Percentiles rank a stretch among this genome's conserved stretches.
phyloP scores from a whole-genome alignment of 2,113 vertebrate genomes.

The Eulacestoma nigropectus region DNA sequence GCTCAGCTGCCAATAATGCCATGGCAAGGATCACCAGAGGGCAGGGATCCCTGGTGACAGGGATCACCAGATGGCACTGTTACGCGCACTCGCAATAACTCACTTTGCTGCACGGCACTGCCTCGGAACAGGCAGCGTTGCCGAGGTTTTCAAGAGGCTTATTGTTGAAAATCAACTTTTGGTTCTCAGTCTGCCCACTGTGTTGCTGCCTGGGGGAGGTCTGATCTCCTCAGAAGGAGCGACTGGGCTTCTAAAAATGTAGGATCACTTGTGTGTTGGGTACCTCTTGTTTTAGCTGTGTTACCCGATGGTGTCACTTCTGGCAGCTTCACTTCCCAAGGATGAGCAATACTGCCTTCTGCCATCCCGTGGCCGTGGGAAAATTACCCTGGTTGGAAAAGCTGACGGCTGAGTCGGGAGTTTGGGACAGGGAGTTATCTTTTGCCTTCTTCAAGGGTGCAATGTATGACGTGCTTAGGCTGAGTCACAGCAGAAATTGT shows the following conservation, averaged over 20 bases:
- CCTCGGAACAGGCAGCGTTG: accelerated
- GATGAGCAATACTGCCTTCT: neutral
- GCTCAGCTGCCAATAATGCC: accelerated
- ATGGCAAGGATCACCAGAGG: neutral
- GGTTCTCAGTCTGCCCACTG: neutral
- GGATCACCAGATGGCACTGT: conserved; percentile 25
- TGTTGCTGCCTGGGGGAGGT: neutral
- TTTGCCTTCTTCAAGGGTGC: neutral
- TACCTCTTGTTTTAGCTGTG: neutral
- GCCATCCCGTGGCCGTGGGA: neutral
- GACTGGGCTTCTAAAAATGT: neutral
- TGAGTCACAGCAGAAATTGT: conserved; percentile 19
- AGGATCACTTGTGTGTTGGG: neutral
- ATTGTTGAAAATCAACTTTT: neutral
- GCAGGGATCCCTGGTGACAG: neutral
- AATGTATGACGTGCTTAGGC: neutral
- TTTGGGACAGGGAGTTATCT: neutral
- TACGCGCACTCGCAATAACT: accelerated
- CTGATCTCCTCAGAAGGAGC: neutral
- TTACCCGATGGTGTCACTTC: neutral
- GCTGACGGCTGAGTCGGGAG: neutral
- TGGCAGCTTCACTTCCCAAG: neutral
- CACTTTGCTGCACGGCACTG: accelerated
- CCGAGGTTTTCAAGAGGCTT: neutral
- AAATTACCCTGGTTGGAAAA: neutral